Conservation (phyloP, 2,797 vertebrate genomes). For the Acestrorhynchus altus region DNA sequence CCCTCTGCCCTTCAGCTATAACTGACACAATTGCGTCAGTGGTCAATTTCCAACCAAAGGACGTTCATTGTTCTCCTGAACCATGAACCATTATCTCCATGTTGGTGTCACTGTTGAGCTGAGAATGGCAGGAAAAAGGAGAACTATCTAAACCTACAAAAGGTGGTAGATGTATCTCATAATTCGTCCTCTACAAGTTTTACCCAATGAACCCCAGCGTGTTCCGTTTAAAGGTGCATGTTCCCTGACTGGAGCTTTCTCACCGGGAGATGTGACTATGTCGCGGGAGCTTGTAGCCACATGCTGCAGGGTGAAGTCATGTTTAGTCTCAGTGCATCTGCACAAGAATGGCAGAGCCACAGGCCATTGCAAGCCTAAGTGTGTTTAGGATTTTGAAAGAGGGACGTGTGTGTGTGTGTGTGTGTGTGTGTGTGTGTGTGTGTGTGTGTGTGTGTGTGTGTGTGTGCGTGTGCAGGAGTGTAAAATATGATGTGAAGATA, state of each 20-base stretch:
- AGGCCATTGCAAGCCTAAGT: constrained; percentile 32
- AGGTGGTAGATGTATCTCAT: background rate
- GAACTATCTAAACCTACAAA: background rate
- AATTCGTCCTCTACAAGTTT: too few species aligned
- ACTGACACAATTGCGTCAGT: too few species aligned
- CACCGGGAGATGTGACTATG: background rate
- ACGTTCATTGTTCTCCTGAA: too few species aligned
- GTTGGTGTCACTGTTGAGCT: too few species aligned
- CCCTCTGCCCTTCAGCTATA: too few species aligned
- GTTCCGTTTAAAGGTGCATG: background rate
- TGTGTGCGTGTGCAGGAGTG: constrained; percentile 6
- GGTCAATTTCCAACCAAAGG: too few species aligned
- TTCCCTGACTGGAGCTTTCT: constrained; percentile 4
- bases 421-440: constrained; percentile 8
- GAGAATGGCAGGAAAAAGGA: too few species aligned
- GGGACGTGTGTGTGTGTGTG: constrained; percentile 14
- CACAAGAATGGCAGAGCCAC: constrained; percentile 15
- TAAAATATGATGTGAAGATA: constrained; percentile 68
- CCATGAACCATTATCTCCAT: too few species aligned
- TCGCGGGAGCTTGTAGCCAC: constrained; percentile 47
- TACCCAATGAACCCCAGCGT: too few species aligned
- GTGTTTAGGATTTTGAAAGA: constrained; percentile 46
- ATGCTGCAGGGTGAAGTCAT: constrained; percentile 42
- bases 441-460: constrained; percentile 12
- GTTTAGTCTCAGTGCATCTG: constrained; percentile 48